Percentiles rank a stretch among this genome's conserved stretches.
phyloP scores from a whole-genome alignment of 2,797 vertebrate genomes.

The Danio tinwini region DNA sequence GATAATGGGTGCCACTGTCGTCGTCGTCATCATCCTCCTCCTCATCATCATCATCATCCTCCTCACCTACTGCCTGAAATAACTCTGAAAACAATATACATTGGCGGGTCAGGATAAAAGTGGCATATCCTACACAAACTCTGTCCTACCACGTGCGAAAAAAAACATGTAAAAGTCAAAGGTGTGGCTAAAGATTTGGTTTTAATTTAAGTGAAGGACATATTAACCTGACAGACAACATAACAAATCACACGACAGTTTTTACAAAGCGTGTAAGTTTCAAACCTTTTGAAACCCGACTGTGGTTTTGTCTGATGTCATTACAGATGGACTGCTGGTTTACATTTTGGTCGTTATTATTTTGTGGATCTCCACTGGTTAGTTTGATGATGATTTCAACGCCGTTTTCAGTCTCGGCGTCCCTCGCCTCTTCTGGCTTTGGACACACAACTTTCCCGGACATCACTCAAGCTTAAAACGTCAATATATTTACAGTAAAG shows the following conservation, averaged over 20 bases:
- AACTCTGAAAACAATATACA: conserved; percentile 60
- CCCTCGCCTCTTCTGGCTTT: background rate
- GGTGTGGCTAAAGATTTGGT: background rate
- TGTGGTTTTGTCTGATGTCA: background rate
- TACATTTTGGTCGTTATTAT: background rate
- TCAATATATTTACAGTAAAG: background rate
- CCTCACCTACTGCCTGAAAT: conserved; percentile 68
- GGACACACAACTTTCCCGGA: conserved; percentile 11
- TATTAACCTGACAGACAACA: conserved; percentile 1
- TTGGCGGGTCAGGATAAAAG: background rate
- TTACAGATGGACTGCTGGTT: background rate
- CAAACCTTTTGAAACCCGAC: conserved; percentile 30
- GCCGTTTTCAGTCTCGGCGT: conserved; percentile 61
- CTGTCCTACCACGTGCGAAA: background rate
- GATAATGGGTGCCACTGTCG: conserved; percentile 80
- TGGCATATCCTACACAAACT: background rate
- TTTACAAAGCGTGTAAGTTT: background rate
- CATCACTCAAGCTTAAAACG: conserved; percentile 7
- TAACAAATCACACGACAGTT: background rate
- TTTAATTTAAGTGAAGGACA: background rate
- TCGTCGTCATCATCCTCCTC: conserved; percentile 66
- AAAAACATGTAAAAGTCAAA: background rate
- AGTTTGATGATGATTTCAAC: conserved; percentile 17
- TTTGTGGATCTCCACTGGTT: background rate
- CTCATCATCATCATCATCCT: too few relatives aligned